Base-by-base conservation (phyloP, 2,888 invertebrate genomes). In the Lepidonotus clava region DNA sequence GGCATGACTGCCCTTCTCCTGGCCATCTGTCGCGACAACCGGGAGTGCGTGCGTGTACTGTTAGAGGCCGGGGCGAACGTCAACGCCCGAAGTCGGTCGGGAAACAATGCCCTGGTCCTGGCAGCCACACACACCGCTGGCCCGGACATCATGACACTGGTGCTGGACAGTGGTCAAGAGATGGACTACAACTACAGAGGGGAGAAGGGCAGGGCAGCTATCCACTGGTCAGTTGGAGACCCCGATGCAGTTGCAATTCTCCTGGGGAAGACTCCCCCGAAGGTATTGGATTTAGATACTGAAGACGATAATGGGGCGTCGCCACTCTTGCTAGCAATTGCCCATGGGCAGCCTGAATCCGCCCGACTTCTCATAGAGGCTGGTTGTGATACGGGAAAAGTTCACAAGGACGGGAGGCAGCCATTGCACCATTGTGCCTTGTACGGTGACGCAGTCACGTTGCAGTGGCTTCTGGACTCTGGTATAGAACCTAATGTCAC, bases 201-300 rank as follows among this genome's bases (percentile, higher is more conserved):
- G 21, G 76, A 76, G n/a, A 84, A 66, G 76, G 53, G 77, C 21
- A 51, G 89, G 34, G 83, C 86, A 14, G 86, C 85, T 1, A 18
- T 89, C 34, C 89, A 89, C 80, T 89, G 89, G 89, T 84, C 86
- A 21, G 88, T 89, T 8, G 87, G 86, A 8, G 88, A 88, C 41
- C 84, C 88, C 11, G 84, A 87, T 0, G 83, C 84, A 40, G 40
- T 87, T 32, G 53, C 56, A 24, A 24, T 87, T 11, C 36, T 89
- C 14, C 40, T 89, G 28, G 80, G 85, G 34, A 41, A 85, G 28
- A 38, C 67, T 4, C 80, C 46, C 28, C 24, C 24, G 28, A 32
- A 32, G 1, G 2, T 2, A 1, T 85, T 87, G 5, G 61, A 87
- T 38, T 28, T 88, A 21, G 56, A 88, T 51, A 41, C 56, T 4